Evolutionary conservation across 1,140 invertebrate species (phyloP).

Genomic region (Drosophila pandora): DNA sequence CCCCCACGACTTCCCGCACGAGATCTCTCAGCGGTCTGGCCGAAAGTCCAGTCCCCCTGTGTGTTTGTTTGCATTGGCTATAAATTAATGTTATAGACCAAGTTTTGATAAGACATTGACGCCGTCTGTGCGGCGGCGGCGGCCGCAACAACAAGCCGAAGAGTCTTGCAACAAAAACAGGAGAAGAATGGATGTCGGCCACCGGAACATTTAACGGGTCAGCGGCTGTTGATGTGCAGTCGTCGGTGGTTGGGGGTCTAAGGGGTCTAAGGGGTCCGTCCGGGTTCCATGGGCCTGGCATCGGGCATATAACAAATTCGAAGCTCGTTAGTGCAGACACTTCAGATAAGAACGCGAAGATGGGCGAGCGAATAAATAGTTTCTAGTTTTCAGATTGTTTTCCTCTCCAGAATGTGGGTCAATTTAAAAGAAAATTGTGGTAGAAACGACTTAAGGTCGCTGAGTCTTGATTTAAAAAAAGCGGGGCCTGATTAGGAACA

Average conservation of each 20-base stretch:
- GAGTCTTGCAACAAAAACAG: not conserved
- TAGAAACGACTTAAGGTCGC: constrained; percentile 7
- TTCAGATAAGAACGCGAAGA: constrained; percentile 64
- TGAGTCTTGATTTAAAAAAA: not conserved
- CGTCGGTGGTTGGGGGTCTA: constrained; percentile 7
- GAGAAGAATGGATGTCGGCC: constrained; percentile 38
- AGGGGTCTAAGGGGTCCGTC: constrained; percentile 7
- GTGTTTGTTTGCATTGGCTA: constrained; percentile 50
- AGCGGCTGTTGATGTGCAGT: constrained; percentile 33
- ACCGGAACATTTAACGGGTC: constrained; percentile 78
- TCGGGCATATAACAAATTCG: constrained; percentile 58
- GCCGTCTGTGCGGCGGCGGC: constrained; percentile 53
- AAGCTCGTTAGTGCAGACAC: constrained; percentile 75
- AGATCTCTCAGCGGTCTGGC: constrained; percentile 56
- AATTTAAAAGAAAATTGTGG: constrained; percentile 11
- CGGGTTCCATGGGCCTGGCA: constrained; percentile 5
- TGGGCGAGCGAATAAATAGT: constrained; percentile 59
- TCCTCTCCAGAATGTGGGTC: constrained; percentile 32
- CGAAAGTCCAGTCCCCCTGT: constrained; percentile 15
- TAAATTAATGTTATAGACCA: constrained; percentile 81
- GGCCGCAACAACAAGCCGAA: constrained; percentile 17
- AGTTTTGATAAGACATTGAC: constrained; percentile 79
- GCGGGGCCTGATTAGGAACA: not conserved
- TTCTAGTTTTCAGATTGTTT: constrained; percentile 43
- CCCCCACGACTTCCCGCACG: constrained; percentile 24